Conservation (phyloP, 2,797 vertebrate species). For the Siniperca obscura region DNA sequence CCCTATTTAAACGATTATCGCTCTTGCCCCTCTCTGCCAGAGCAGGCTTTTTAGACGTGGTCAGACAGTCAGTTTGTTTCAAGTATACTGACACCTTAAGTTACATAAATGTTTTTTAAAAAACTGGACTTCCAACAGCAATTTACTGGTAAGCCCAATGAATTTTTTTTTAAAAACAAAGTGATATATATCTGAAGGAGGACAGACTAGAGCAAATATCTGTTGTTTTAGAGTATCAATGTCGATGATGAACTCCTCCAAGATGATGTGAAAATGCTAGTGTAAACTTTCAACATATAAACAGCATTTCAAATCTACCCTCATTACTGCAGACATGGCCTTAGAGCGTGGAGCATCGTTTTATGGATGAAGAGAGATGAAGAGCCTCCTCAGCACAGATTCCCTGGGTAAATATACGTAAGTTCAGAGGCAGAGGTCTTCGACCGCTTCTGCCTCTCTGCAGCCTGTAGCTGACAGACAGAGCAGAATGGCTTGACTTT, state of each 20-base stretch:
- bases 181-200: neutral
- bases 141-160: neutral
- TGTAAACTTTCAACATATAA: neutral
- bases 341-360: neutral
- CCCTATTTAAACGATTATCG: neutral
- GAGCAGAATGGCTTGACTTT: slow-evolving; percentile 79
- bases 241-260: neutral
- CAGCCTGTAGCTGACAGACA: slow-evolving; percentile 76
- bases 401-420: slow-evolving; percentile 22
- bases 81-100: neutral
- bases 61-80: neutral
- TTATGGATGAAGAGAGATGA: neutral
- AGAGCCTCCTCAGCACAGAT: neutral
- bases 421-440: slow-evolving; percentile 58
- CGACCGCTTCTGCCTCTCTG: slow-evolving; percentile 58
- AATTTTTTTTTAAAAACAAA: slow-evolving; percentile 25
- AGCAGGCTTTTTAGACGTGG: neutral
- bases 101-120: neutral
- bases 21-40: neutral
- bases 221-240: neutral
- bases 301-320: neutral
- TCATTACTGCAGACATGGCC: neutral
- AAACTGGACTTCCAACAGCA: neutral
- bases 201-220: neutral
- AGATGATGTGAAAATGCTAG: neutral